Percentiles rank a stretch among this genome's conserved stretches.
phyloP scores from a whole-genome alignment of 2,797 vertebrate species.

The Botia kubotai region DNA sequence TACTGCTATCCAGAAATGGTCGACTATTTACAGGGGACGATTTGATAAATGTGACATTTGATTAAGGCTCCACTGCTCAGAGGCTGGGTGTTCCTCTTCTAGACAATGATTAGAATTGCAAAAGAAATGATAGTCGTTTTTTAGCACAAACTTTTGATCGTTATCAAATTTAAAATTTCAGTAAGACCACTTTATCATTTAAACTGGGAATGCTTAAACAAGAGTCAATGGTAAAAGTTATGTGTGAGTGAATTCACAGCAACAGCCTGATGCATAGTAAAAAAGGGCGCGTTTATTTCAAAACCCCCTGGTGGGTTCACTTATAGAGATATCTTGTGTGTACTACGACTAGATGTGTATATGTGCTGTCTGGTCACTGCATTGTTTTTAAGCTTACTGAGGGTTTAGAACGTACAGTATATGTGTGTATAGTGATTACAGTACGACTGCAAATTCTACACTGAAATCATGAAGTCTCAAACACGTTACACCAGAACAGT shows the following conservation, averaged over 20 bases:
- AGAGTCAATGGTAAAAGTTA: slow-evolving; percentile 61
- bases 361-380: slow-evolving; percentile 17
- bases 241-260: slow-evolving; percentile 67
- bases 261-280: slow-evolving; percentile 83
- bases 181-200: slow-evolving; percentile 82
- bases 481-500: slow-evolving; percentile 6
- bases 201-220: slow-evolving; percentile 70
- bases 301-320: slow-evolving; percentile 25
- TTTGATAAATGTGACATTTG: slow-evolving; percentile 76
- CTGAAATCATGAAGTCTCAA: neutral
- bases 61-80: slow-evolving; percentile 82
- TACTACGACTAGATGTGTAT: neutral
- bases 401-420: neutral
- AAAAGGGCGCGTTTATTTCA: slow-evolving; percentile 68
- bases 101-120: slow-evolving; percentile 77
- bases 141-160: slow-evolving; percentile 78
- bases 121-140: slow-evolving; percentile 83
- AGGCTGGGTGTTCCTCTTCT: slow-evolving; percentile 56
- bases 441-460: neutral
- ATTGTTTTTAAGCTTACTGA: neutral
- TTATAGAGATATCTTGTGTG: slow-evolving; percentile 16
- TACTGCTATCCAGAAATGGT: slow-evolving; percentile 73
- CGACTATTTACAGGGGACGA: slow-evolving; percentile 91
- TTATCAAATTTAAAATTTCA: slow-evolving; percentile 73
- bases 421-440: slow-evolving; percentile 2